Evolutionary conservation across 2,113 vertebrate species (phyloP), one percentile per base, ranked within the genome.

Genomic region (Proteles cristata): DNA sequence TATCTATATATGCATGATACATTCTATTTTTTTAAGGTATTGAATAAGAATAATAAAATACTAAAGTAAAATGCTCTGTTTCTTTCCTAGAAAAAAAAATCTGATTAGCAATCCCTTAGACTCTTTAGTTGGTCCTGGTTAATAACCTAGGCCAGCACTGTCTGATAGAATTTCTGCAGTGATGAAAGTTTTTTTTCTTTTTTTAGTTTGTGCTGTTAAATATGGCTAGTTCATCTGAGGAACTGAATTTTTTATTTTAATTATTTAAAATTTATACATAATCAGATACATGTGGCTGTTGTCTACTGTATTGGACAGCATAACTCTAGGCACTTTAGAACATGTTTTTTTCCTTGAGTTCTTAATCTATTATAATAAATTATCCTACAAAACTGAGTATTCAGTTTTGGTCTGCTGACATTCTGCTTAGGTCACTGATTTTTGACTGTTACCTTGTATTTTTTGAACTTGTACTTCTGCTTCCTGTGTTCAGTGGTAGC

Each of bases 241-340:
- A 90, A 81, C 7, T 81, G 61, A 93, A 80, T 92, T 96, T 94
- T 96, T 48, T 11, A 53, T 96, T 85, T 96, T 79, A 96, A 45
- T 96, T 74, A 95, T 79, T 81, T 85, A 89, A 90, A 79, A 65
- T 95, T 91, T 88, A 66, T 87, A 65, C 87, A 82, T 97, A 93
- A 93, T 69, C 77, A 93, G 69, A 26, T 33, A 48, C 15, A 69
- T 50, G 15, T 88, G 89, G 26, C 71, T 95, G 21, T 25, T 89
- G 10, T 83, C 65, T 71, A 25, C n/a, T 33, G 31, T 61, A 76
- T 65, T 95, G 8, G n/a, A 76, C 33, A 90, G 65, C 31, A 10
- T 17, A 65, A 15, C 12, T 93, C 8, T 48, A 92, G 43, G 76
- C 43, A 90, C n/a, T 97, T 74, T 88, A 93, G 68, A 94, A 28